Base-by-base conservation (phyloP, 2,113 vertebrate genomes). In the Hemicordylus capensis region DNA sequence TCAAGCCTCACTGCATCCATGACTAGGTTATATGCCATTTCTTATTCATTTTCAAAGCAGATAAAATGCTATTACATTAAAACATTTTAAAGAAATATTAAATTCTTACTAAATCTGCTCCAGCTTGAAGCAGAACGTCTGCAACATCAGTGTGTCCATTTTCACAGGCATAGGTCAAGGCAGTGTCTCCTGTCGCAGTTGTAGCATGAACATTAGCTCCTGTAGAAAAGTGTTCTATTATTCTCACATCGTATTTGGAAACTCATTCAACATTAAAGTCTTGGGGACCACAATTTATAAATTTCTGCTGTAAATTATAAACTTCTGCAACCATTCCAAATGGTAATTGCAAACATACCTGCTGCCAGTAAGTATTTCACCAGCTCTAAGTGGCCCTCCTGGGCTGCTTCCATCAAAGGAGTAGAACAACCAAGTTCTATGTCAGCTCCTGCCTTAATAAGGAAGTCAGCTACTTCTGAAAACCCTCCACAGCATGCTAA, bases 121-220 rank as follows among this genome's bases (percentile, higher is more conserved):
- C 99, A 82, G 98, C 98, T 95, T 99, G 99, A 93, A 99, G 97
- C 91, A 99, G 94, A 93, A 99, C 98, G 82, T 99, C 99, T 39
- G 99, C 99, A 86, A 99, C 99, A 83, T 99, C 99, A 0, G 99
- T 99, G 94, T 99, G 99, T 94, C 99, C 99, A 75, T 99, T 99
- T 94, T 99, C 99, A 96, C 98, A 99, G 20, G 99, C 99, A 11
- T 99, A 99, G 37, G 98, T 99, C 95, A 99, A 91, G 11, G 99
- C 99, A 22, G 98, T 99, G 89, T 99, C 99, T 81, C 98, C 98
- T 8, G 99, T 99, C 11, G 99, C 99, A n/a, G 99, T 99, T 85
- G 98, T 99, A 88, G 98, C 98, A 76, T 99, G 98, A 82, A 99
- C 99, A 7, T 99, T 99, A 66, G 98, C 99, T 86, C 98, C 99